phyloP scores from a whole-genome alignment of 2,888 invertebrate species.

The Drosophila stalkeri region DNA sequence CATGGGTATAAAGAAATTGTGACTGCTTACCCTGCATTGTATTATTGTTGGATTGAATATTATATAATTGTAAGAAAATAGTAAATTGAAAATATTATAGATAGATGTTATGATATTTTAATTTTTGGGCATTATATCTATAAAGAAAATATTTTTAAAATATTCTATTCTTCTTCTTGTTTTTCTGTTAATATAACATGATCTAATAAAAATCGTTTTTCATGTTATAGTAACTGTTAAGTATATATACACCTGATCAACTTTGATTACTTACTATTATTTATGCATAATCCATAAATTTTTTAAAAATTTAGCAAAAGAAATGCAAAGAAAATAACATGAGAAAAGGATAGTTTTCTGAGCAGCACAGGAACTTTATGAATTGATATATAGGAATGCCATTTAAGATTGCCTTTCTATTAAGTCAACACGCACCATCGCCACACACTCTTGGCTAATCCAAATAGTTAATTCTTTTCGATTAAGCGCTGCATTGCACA shows the following conservation, averaged over 20 bases:
- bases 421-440: constrained; percentile 14
- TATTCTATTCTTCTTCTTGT: no score
- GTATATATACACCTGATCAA: neutral
- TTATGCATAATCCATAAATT: no score
- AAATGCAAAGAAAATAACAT: neutral
- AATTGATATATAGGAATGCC: neutral
- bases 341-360: neutral
- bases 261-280: neutral
- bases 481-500: constrained; percentile 39
- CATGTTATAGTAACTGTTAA: neutral
- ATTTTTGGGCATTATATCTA: no score
- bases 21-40: constrained; percentile 30
- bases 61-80: no score
- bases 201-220: no score
- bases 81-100: no score
- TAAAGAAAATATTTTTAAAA: no score
- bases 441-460: constrained; percentile 52
- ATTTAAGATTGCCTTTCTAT: neutral
- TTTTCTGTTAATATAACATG: no score
- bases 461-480: constrained; percentile 41
- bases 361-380: neutral
- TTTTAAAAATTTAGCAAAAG: neutral
- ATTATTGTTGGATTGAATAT: no score
- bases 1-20: constrained; percentile 10
- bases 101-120: no score